Base-by-base conservation (phyloP, 2,888 invertebrate species). In the Ecliptopera silaceata region DNA sequence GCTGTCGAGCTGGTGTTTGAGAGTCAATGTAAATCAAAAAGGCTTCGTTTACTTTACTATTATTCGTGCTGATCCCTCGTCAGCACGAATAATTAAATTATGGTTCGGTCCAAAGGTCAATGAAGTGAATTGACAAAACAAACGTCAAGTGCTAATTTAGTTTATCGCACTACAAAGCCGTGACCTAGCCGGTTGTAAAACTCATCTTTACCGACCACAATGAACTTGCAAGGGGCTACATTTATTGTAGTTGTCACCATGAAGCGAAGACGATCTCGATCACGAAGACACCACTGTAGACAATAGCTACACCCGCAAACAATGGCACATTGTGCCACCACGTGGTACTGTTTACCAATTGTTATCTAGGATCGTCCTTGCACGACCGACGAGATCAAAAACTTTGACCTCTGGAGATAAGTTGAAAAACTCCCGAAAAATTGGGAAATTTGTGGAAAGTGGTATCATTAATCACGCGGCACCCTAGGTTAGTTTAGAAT, bases 341-440 rank as follows among this genome's bases (percentile, higher is more conserved):
- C 81, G 81, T 79, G 80, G 68, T 74, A 75, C 76, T 82, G 69
- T 69, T 69, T 69, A 68, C 82, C 80, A 77, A 82, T 81, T 80
- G 82, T 80, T 80, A 76, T 77, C 79, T 77, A 74, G 77, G 68
- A 71, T 64, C 67, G 82, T 81, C 82, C 82, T 82, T 81, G 81
- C 59, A 56, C 54, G 59, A 64, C 58, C 50, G 15, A 6, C 20
- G 42, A 61, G 57, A 56, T 59, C 29, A 11, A 18, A 36, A 51
- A 36, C 52, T 48, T 56, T 58, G 64, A 59, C 55, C 59, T 48
- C 39, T 13, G 53, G 59, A 50, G 59, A 59, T 4, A 32, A 32
- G 4, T 6, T 15, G 15, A 8, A n/a, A 34, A 36, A 15, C 15
- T 51, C 31, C 29, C 29, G 31, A 44, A 44, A 44, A 31, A 17